Base-by-base conservation (phyloP, 2,888 invertebrate genomes). In the Spodoptera picta region DNA sequence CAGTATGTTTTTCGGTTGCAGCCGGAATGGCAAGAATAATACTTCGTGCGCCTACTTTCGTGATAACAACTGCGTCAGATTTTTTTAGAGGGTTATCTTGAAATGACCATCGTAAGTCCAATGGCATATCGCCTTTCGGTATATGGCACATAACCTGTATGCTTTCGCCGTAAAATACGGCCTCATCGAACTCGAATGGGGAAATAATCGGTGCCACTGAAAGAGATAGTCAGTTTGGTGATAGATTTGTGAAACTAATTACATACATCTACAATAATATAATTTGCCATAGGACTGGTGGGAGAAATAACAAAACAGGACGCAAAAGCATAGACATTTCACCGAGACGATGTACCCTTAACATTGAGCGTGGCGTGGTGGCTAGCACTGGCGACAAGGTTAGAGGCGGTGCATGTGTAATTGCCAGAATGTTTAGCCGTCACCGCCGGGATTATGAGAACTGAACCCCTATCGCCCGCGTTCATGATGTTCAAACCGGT, bases 101-200 rank as follows among this genome's bases (percentile, higher is more conserved):
- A 81, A 97, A 96, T 62, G 95, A 95, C 97, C 97, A 97, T 6
- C 36, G 36, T 36, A 36, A 36, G 36, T 94, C 95, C 73, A 97
- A 92, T 3, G 97, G 97, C 82, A 96, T 95, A 89, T 97, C 97
- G 65, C 97, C 97, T 86, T 96, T 96, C 19, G 96, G 92, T 79
- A 93, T 91, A 77, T 94, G 92, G 79, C 96, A 96, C 91, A 90
- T 92, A 42, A 93, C 88, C 89, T 95, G 95, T 82, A 95, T 92
- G 70, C 95, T 95, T 88, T 95, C 96, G 83, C 96, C 95, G 82
- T 92, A 94, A 84, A 93, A 96, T 47, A 94, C 92, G 77, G 94
- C 92, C 83, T 92, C 92, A 82, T 94, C 95, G 80, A 95, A 96
- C 85, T 95, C 95, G 85, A 96, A 95, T 81, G 95, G 93, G 79